A percentile compares a stretch with the other conserved stretches of the same genome.
These are phyloP conservation scores for Cladopsammia gracilis DNA, from an alignment of 64 coral and sea anemone species.

Conservation along the genomic window DNA sequence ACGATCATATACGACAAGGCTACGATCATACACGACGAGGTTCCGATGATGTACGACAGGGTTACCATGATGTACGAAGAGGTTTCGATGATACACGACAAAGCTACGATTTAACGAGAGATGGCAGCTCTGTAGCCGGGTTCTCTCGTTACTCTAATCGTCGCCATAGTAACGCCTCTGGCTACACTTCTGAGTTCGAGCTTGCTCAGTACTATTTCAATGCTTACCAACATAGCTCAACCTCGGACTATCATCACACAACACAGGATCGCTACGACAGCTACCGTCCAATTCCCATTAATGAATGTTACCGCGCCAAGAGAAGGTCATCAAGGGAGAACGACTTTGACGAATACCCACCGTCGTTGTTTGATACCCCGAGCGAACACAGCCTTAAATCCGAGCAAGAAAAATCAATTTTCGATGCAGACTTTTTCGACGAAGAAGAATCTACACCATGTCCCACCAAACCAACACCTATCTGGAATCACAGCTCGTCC, in stretches of 20 bases:
- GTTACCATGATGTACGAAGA: background rate
- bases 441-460: background rate
- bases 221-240: background rate
- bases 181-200: conserved; percentile 13
- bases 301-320: background rate
- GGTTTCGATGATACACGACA: background rate
- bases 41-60: background rate
- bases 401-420: conserved; percentile 41
- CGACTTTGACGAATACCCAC: conserved; percentile 32
- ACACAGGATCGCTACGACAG: background rate
- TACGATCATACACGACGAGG: background rate
- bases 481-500: background rate
- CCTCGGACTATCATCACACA: background rate
- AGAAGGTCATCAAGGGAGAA: conserved; percentile 9
- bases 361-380: conserved; percentile 1
- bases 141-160: background rate
- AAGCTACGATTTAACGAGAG: background rate
- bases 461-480: background rate
- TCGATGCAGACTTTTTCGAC: conserved; percentile 26
- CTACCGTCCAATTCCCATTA: background rate
- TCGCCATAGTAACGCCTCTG: background rate
- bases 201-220: conserved; percentile 3
- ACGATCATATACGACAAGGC: background rate
- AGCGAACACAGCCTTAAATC: background rate
- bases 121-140: background rate